phyloP scores from a whole-genome alignment of 2,888 invertebrate species.

The Harpalus rufipes region DNA sequence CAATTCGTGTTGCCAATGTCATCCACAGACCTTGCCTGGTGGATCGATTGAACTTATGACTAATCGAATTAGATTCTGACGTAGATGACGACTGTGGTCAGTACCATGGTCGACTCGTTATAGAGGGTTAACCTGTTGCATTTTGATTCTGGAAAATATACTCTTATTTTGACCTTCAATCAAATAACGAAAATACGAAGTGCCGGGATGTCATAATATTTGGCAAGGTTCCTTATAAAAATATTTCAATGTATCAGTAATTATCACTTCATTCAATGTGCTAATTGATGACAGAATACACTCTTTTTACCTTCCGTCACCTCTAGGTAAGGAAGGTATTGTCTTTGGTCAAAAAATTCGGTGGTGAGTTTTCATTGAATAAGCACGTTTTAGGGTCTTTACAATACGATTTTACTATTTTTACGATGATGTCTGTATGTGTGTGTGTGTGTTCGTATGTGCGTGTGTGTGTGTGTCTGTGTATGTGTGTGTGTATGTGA shows the following conservation, averaged over 20 bases:
- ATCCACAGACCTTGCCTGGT: not conserved
- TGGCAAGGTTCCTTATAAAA: not conserved
- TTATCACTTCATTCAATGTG: not conserved
- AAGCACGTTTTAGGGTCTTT: too few relatives aligned
- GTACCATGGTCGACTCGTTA: not conserved
- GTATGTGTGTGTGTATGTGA: too few relatives aligned
- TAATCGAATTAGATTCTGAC: not conserved
- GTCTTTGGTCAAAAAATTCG: too few relatives aligned
- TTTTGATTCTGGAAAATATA: not conserved
- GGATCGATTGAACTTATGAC: not conserved
- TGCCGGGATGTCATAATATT: not conserved
- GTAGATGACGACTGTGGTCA: not conserved
- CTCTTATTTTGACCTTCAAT: not conserved
- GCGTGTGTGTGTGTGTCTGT: too few relatives aligned
- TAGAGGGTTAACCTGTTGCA: constrained; percentile 1
- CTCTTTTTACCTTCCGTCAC: too few relatives aligned
- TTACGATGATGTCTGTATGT: too few relatives aligned
- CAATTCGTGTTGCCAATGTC: not conserved
- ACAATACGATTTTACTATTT: too few relatives aligned
- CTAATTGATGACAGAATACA: not conserved
- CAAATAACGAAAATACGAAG: not conserved
- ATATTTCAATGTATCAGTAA: not conserved
- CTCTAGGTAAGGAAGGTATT: too few relatives aligned
- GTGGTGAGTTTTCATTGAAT: too few relatives aligned
- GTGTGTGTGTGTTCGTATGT: too few relatives aligned